Conservation (phyloP, 1,140 invertebrate species). For the Galleria mellonella region DNA sequence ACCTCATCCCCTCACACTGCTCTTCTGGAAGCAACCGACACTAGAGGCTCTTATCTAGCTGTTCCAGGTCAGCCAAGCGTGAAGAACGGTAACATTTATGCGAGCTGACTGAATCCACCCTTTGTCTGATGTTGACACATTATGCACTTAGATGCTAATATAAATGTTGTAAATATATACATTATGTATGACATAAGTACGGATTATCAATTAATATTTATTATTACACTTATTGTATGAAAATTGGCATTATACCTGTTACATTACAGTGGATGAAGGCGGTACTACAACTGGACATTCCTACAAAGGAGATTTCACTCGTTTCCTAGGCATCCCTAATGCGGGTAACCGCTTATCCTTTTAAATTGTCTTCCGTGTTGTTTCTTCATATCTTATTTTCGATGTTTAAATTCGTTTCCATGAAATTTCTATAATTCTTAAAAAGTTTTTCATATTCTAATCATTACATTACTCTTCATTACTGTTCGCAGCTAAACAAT, state of each 20-base stretch:
- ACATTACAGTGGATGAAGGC: conserved; percentile 64
- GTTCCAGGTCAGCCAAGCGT: conserved; percentile 81
- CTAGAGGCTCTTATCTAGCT: conserved; percentile 84
- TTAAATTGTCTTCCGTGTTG: conserved; percentile 39
- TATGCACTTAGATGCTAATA: conserved; percentile 44
- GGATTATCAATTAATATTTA: background rate
- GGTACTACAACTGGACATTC: conserved; percentile 53
- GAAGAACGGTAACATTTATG: conserved; percentile 36
- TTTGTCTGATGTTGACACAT: conserved; percentile 28
- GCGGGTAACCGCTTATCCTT: conserved; percentile 75
- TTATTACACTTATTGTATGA: conserved; percentile 16
- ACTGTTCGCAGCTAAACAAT: background rate
- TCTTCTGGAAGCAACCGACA: conserved; percentile 77
- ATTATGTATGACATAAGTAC: conserved; percentile 9
- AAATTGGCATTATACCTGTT: conserved; percentile 42
- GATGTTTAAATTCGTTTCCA: conserved; percentile 1
- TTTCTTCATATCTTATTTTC: conserved; percentile 20
- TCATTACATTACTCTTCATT: too few species aligned
- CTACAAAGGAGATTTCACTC: conserved; percentile 78
- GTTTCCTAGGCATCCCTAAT: conserved; percentile 83
- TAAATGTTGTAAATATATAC: conserved; percentile 19
- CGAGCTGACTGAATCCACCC: conserved; percentile 43
- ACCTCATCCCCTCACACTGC: conserved; percentile 76
- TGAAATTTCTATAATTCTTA: conserved; percentile 3
- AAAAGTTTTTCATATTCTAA: too few species aligned